phyloP scores from a whole-genome alignment of 2,888 invertebrate species.

The Zaprionus obscuricornis region DNA sequence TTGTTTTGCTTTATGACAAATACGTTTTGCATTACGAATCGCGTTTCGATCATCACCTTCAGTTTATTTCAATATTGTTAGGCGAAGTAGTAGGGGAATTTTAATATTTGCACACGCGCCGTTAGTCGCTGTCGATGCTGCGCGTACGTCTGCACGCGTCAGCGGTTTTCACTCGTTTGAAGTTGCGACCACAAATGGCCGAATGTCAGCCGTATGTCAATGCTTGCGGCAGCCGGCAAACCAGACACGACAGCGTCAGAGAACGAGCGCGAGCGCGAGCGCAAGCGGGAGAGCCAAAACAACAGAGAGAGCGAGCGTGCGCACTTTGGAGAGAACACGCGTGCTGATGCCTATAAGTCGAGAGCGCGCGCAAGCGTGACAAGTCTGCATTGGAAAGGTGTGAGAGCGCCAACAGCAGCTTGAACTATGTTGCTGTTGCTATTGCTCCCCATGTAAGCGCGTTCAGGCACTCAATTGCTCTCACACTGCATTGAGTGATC shows the following conservation, averaged over 20 bases:
- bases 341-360: too few relatives aligned
- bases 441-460: neutral
- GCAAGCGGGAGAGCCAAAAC: constrained; percentile 7
- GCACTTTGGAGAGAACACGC: too few relatives aligned
- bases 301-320: neutral
- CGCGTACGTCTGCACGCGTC: constrained; percentile 75
- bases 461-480: neutral
- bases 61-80: constrained; percentile 9
- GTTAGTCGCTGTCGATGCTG: constrained; percentile 42
- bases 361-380: constrained; percentile 49
- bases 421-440: constrained; percentile 6
- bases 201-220: constrained; percentile 17
- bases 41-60: constrained; percentile 27
- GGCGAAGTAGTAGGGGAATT: constrained; percentile 3
- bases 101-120: constrained; percentile 52
- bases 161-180: constrained; percentile 69
- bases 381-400: neutral
- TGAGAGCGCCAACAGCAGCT: neutral
- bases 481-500: constrained; percentile 13
- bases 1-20: constrained; percentile 46
- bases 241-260: neutral
- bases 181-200: constrained; percentile 46
- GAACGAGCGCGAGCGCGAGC: neutral
- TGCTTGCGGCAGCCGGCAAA: constrained; percentile 24
- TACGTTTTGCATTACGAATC: constrained; percentile 56